Percentiles rank a stretch among this genome's conserved stretches.
These are phyloP conservation scores for Gymnothorax reevesii DNA, from an alignment of 2,797 vertebrate genomes.

Conservation along the genomic window DNA sequence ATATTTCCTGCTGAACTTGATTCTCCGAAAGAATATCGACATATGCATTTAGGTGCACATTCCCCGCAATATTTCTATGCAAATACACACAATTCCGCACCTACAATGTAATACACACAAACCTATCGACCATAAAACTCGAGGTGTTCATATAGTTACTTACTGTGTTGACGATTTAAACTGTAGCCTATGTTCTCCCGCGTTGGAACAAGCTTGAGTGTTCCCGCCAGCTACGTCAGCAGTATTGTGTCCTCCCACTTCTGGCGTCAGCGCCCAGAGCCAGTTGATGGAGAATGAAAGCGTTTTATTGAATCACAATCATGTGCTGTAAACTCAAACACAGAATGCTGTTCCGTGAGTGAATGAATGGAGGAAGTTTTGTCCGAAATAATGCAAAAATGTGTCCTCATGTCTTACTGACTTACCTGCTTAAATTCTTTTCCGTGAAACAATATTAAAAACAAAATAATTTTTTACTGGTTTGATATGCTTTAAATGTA, in stretches of 20 bases:
- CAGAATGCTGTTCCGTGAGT: not conserved
- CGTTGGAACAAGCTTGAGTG: constrained; percentile 61
- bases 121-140: not conserved
- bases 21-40: not conserved
- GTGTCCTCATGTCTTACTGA: not conserved
- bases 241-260: not conserved
- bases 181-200: constrained; percentile 66
- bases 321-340: too few species aligned
- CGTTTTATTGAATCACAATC: too few species aligned
- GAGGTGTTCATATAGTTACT: not conserved
- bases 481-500: not conserved
- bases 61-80: not conserved
- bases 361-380: not conserved
- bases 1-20: not conserved
- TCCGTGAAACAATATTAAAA: not conserved
- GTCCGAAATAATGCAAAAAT: not conserved
- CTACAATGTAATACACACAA: not conserved
- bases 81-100: not conserved
- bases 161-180: constrained; percentile 33
- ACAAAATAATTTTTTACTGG: not conserved
- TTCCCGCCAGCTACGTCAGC: constrained; percentile 68
- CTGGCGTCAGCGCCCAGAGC: not conserved
- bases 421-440: not conserved
- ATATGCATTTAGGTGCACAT: not conserved
- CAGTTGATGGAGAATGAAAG: not conserved